Evolutionary conservation across 2,888 invertebrate species (phyloP).

Genomic region (Marasmarcha lunaedactyla): DNA sequence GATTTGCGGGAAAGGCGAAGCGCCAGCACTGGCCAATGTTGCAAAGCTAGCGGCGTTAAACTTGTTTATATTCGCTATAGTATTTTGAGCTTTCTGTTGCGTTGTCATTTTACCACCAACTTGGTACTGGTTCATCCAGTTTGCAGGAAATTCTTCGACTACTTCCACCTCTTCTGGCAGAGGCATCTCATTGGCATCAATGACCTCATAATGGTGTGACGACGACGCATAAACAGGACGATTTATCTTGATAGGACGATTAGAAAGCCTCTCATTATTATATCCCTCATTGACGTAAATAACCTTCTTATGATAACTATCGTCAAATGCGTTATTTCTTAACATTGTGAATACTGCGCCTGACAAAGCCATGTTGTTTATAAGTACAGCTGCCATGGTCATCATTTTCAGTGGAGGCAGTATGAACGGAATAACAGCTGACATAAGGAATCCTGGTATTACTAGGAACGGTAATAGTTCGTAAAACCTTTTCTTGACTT

Average conservation of each 20-base stretch:
- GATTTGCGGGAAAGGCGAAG: no score
- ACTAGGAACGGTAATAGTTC: conserved; percentile 66
- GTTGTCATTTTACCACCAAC: no score
- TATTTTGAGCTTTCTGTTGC: no score
- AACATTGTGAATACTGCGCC: conserved; percentile 71
- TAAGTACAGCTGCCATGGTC: conserved; percentile 69
- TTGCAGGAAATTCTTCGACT: not conserved
- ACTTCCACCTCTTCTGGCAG: no score
- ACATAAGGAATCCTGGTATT: conserved; percentile 74
- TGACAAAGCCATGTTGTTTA: conserved; percentile 76
- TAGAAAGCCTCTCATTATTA: conserved; percentile 47
- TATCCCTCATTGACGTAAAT: conserved; percentile 72
- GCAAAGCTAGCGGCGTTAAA: conserved; percentile 27
- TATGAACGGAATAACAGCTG: conserved; percentile 76
- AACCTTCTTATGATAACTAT: conserved; percentile 63
- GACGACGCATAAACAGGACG: not conserved
- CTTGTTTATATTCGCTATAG: conserved; percentile 5
- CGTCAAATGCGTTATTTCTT: conserved; percentile 70
- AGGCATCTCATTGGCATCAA: not conserved
- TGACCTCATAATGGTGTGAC: not conserved
- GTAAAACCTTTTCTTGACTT: conserved; percentile 39
- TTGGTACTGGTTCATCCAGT: no score
- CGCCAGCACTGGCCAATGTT: no score
- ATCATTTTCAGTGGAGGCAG: conserved; percentile 77
- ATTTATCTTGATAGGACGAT: no score